A percentile compares a stretch with the other conserved stretches of the same genome.
These are phyloP conservation scores for Calameuta pallipes DNA, from an alignment of 2,888 invertebrate species.

Conservation along the genomic window DNA sequence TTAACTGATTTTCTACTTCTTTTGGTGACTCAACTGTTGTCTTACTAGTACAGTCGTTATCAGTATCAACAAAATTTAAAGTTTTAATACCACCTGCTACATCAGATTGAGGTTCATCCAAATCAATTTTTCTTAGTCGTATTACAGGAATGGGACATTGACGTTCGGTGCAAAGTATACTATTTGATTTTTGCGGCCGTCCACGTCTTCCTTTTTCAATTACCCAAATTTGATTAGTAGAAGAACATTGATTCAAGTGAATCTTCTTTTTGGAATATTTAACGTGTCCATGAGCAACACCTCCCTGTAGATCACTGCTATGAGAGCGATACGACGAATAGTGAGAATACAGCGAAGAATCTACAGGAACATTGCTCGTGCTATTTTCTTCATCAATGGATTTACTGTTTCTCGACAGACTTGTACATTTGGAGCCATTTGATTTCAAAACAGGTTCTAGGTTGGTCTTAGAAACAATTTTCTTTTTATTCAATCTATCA, in stretches of 20 bases:
- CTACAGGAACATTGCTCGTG: background rate
- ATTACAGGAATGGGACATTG: slow-evolving; percentile 31
- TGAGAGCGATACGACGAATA: slow-evolving; percentile 29
- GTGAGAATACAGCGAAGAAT: slow-evolving; percentile 16
- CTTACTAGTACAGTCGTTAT: background rate
- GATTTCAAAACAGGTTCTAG: slow-evolving; percentile 14
- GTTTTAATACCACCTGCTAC: background rate
- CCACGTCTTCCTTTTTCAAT: slow-evolving; percentile 32
- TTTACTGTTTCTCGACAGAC: background rate
- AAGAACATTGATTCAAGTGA: slow-evolving; percentile 20
- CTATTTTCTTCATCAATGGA: background rate
- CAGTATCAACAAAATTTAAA: background rate
- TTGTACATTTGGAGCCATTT: slow-evolving; percentile 13
- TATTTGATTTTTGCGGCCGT: background rate
- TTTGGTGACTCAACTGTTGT: background rate
- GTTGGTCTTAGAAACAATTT: background rate
- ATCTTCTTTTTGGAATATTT: slow-evolving; percentile 18
- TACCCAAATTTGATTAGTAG: slow-evolving; percentile 32
- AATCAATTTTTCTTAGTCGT: slow-evolving; percentile 25
- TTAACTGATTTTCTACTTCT: background rate
- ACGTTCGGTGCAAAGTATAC: slow-evolving; percentile 20
- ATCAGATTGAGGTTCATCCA: background rate
- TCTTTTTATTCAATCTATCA: background rate
- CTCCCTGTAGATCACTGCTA: slow-evolving; percentile 12
- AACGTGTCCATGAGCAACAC: slow-evolving; percentile 29